Evolutionary conservation across 1,140 invertebrate genomes (phyloP).

Genomic region (Euura lappo): DNA sequence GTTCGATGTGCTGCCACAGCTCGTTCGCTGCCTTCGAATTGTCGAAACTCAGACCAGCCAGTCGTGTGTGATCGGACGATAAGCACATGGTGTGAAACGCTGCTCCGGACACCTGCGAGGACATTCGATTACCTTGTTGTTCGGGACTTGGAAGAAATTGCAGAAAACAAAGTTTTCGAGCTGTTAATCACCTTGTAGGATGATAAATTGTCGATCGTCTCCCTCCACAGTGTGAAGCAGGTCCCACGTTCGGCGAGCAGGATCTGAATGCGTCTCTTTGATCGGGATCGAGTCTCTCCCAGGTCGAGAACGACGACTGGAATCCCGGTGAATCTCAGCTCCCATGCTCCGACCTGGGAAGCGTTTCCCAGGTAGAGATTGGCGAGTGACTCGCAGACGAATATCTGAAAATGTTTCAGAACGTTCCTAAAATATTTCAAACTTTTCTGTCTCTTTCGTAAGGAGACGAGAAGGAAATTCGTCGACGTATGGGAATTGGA

Average conservation of each 20-base stretch:
- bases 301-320: constrained; percentile 81
- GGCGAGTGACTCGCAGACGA: constrained; percentile 79
- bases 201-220: constrained; percentile 78
- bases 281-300: constrained; percentile 73
- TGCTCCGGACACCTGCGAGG: constrained; percentile 66
- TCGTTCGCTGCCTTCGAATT: constrained; percentile 74
- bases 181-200: constrained; percentile 62
- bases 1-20: constrained; percentile 73
- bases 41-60: constrained; percentile 71
- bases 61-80: constrained; percentile 70
- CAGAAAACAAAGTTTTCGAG: background rate
- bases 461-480: background rate
- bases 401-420: constrained; percentile 63
- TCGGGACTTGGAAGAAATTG: background rate
- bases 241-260: constrained; percentile 83
- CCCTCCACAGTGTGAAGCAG: constrained; percentile 85
- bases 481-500: background rate
- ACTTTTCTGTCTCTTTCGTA: background rate
- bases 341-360: constrained; percentile 69
- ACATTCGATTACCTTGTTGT: constrained; percentile 17
- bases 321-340: constrained; percentile 79
- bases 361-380: constrained; percentile 76
- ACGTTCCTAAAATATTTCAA: constrained; percentile 22
- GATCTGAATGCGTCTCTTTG: constrained; percentile 76
- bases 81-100: constrained; percentile 86